phyloP scores from a whole-genome alignment of 2,113 vertebrate genomes.

The Choloepus hoffmanni region DNA sequence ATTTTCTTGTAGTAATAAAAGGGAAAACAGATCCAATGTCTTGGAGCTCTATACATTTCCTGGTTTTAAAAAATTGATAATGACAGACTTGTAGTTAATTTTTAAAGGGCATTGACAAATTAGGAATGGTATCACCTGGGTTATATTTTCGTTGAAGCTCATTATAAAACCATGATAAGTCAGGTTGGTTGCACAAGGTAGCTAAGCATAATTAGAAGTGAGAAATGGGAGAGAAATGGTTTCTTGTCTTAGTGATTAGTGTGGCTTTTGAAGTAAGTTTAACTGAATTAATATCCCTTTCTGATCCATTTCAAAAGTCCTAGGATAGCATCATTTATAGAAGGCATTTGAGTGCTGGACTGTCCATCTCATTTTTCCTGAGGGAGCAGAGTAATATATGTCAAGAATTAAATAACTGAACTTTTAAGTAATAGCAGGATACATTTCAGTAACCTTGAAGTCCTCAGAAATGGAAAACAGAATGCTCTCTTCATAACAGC shows the following conservation, averaged over 20 bases:
- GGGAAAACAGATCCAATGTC: background rate
- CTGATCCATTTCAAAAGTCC: background rate
- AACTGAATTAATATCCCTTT: background rate
- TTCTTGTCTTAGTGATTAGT: background rate
- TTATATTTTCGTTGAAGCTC: background rate
- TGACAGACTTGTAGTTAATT: background rate
- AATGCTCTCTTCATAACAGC: background rate
- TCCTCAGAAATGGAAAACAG: background rate
- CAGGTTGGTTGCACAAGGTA: background rate
- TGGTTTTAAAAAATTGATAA: background rate
- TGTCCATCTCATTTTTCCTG: background rate
- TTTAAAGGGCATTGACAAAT: background rate
- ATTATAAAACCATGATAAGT: background rate
- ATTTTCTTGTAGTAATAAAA: background rate
- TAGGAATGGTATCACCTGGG: background rate
- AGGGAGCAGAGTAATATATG: background rate
- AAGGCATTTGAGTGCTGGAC: background rate
- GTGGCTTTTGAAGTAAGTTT: background rate
- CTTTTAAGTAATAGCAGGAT: background rate
- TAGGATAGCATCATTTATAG: background rate
- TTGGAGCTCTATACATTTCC: background rate
- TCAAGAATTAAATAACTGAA: conserved; percentile 34
- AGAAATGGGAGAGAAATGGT: background rate
- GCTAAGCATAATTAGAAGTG: background rate
- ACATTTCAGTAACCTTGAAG: background rate